Evolutionary conservation across 2,113 vertebrate genomes (phyloP), one percentile per base, ranked within the genome.

Genomic region (Xenopus borealis): DNA sequence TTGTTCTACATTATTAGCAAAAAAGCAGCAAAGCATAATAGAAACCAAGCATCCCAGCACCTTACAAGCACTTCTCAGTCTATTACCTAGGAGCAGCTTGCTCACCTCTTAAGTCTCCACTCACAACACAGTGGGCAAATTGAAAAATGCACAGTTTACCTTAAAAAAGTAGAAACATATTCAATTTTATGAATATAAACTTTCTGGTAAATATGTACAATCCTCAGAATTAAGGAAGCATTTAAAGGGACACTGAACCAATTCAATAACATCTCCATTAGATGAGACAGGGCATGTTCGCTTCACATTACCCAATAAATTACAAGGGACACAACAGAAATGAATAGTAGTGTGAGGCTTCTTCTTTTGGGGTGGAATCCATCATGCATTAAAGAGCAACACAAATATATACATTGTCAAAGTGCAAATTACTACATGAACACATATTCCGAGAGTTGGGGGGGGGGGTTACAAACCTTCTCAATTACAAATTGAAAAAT

Each of bases 131-230:
- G 87, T 89, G 89, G 86, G 82, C 85, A 78, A 85, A 85, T 88
- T 90, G 89, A 86, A 91, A 92, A 91, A 91, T 85, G 58, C 89
- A 92, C 89, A 88, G 87, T 93, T 89, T 93, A 93, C 91, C 90
- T 92, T 93, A 92, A 92, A 93, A 93, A 93, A 93, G 91, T 93
- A 93, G 91, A 93, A 93, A 93, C 91, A 85, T 89, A 91, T 91
- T 91, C 84, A 90, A 89, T 93, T 91, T 92, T 93, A 92, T 88
- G 90, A 93, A 93, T 93, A 93, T 93, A 93, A 92, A 93, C 88
- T 88, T 90, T 92, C 89, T 92, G 88, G 89, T 93, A 90, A 91
- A 87, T 93, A 93, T 93, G 87, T 93, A 92, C 91, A 93, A 86
- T 92, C 87, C 87, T 89, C 87, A 57, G 83, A 87, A n/a, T 86